Evolutionary conservation across 2,113 vertebrate genomes (phyloP).

Genomic region (Syrrhaptes paradoxus): DNA sequence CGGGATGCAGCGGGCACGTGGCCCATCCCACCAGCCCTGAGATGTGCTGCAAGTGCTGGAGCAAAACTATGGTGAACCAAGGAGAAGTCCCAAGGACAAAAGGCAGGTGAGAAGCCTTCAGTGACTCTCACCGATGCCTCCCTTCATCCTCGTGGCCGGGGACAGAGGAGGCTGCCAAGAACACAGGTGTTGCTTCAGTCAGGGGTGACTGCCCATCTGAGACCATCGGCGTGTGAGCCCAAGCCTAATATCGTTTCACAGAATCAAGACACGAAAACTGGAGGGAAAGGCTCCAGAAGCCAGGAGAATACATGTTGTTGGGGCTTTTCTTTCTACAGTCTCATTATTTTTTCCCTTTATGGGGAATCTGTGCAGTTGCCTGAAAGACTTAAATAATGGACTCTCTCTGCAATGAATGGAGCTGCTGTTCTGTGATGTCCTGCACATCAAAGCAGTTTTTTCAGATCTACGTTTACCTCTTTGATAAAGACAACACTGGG

Average conservation of each 20-base stretch:
- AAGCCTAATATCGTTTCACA: not conserved
- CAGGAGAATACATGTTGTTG: not conserved
- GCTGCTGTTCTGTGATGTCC: constrained; percentile 41
- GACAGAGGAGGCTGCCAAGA: not conserved
- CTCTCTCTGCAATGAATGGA: constrained; percentile 3
- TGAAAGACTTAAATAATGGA: constrained; percentile 40
- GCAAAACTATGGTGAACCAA: not conserved
- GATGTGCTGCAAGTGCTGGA: not conserved
- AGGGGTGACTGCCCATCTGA: not conserved
- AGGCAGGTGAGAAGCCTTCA: not conserved
- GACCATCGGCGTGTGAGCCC: not conserved
- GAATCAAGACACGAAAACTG: not conserved
- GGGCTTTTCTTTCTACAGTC: not conserved
- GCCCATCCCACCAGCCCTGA: not conserved
- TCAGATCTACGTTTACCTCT: constrained; percentile 32
- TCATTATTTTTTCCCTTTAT: not conserved
- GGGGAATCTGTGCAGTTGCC: not conserved
- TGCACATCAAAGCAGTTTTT: constrained; percentile 48
- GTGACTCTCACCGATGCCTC: not conserved
- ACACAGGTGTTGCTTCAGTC: not conserved
- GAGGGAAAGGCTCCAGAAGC: not conserved
- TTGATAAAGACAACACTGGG: constrained; percentile 33
- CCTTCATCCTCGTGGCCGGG: not conserved
- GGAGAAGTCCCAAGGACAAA: not conserved
- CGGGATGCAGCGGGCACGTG: not conserved